Evolutionary conservation across 1,140 invertebrate species (phyloP), one percentile per base, ranked within the genome.

Genomic region (Myzus persicae): DNA sequence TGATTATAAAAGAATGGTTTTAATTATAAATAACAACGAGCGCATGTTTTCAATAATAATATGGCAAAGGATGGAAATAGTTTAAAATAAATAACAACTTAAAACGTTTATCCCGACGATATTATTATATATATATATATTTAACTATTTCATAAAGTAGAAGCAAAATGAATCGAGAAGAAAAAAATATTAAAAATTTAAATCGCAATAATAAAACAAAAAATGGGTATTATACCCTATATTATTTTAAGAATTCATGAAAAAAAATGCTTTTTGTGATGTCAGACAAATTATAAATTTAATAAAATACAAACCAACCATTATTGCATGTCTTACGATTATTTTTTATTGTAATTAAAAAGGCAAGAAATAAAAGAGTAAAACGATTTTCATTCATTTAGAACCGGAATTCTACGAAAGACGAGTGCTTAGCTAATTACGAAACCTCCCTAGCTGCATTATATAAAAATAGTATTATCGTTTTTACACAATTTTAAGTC

Each of bases 101-200:
- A 67, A 67, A 67, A 67, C 59, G 11, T 67, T 67, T n/a, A 67
- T 1, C 14, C 1, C 1, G 5, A n/a, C 59, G 11, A 18, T 67
- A 4, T 18, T 67, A 18, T 67, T 67, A n/a, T 67, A 4, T 59
- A 26, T n/a, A 22, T 67, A 67, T 5, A 26, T n/a, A 22, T 67
- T n/a, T 5, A 36, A n/a, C 14, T 76, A 18, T n/a, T 0, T 9
- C 14, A 31, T 67, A 4, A 31, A 67, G 59, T 31, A 76, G 0
- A n/a, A n/a, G 59, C n/a, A 8, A n/a, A 67, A 59, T 31, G 31
- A 59, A 67, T 67, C 59, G 31, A 67, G n/a, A 14, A 67, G n/a
- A n/a, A 67, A 67, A n/a, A 67, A 67, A 67, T 67, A 67, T 67
- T 67, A 67, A 67, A 67, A 67, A 67, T n/a, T 59, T n/a, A 67